These are phyloP conservation scores for Cryptotis parvus DNA, from an alignment of 2,113 vertebrate species.

Conservation along the genomic window DNA sequence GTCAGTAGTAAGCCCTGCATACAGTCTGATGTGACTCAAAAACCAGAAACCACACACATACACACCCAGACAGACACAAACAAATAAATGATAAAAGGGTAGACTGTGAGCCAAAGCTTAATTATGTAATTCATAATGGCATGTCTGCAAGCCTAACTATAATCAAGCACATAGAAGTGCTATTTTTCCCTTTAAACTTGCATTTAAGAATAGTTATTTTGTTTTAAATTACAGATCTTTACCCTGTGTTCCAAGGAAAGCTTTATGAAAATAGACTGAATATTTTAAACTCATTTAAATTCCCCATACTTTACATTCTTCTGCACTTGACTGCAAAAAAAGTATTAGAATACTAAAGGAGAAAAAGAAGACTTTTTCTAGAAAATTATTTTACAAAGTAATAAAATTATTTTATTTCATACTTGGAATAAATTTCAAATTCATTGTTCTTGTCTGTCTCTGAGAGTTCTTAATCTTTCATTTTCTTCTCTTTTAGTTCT, in stretches of 20 bases:
- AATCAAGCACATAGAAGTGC: neutral
- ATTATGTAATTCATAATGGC: neutral
- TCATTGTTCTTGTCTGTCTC: neutral
- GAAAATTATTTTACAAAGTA: neutral
- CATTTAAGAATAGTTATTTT: neutral
- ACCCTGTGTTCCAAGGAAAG: neutral
- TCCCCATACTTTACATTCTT: neutral
- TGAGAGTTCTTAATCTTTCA: neutral
- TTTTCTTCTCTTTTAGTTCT: neutral
- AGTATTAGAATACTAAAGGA: neutral
- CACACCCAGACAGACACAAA: no score
- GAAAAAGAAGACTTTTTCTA: neutral
- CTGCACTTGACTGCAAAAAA: neutral
- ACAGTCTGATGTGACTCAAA: no score
- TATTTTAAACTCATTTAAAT: slow-evolving; percentile 28
- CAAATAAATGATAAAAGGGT: neutral
- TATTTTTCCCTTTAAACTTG: neutral
- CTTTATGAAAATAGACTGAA: slow-evolving; percentile 21
- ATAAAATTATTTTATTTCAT: neutral
- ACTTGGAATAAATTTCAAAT: neutral
- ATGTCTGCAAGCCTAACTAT: neutral
- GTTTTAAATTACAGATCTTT: neutral
- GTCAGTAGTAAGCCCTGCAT: no score
- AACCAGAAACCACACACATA: no score
- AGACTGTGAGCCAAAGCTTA: neutral